Conservation (phyloP, 53 echinoderm and acorn worm species). For the Arbacia lixula region DNA sequence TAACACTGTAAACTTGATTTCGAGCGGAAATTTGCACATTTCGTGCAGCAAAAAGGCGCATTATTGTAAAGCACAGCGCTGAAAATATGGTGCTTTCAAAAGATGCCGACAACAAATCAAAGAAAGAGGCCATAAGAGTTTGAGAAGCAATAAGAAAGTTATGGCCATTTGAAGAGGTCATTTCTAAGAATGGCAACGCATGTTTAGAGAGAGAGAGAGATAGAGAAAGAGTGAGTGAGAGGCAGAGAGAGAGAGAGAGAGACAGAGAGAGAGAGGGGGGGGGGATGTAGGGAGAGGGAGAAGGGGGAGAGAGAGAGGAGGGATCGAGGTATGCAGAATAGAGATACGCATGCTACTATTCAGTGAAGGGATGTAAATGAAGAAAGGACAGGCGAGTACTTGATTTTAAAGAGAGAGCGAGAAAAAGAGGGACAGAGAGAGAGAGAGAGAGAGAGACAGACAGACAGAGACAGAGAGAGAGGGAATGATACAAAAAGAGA, state of each 20-base stretch:
- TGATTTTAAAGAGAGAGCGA: too few species aligned
- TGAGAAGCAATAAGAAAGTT: not conserved
- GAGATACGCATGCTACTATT: too few species aligned
- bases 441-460: too few species aligned
- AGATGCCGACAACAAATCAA: not conserved
- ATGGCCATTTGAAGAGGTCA: not conserved
- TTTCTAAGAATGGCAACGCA: not conserved
- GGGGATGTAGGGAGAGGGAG: not conserved
- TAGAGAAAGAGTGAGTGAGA: too few species aligned
- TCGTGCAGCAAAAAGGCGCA: too few species aligned
- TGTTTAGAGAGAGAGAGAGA: not conserved
- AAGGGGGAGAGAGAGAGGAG: not conserved
- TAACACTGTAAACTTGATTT: too few species aligned
- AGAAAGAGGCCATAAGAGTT: not conserved
- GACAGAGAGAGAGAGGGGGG: not conserved
- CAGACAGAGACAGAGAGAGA: too few species aligned
- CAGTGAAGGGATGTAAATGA: too few species aligned
- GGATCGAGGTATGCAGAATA: not conserved
- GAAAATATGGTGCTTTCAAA: not conserved
- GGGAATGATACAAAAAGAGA: too few species aligned
- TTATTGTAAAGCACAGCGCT: too few species aligned
- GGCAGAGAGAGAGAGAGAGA: not conserved
- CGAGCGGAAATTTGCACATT: too few species aligned
- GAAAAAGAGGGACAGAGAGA: too few species aligned
- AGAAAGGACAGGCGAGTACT: not conserved